Conservation (phyloP, 1,140 invertebrate species). For the Bemisia tabaci region DNA sequence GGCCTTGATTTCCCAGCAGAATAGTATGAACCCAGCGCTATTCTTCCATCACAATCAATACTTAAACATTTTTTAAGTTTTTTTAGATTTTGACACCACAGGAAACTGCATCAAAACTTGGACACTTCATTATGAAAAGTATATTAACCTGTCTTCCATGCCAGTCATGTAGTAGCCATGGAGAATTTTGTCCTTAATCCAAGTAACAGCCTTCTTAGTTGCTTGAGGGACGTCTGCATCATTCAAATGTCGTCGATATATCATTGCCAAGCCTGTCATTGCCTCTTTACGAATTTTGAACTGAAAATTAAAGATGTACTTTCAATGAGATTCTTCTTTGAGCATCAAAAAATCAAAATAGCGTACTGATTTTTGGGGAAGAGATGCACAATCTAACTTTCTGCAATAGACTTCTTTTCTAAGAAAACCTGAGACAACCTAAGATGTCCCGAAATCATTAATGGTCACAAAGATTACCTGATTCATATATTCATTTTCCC, state of each 20-base stretch:
- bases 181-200: slow-evolving; percentile 96
- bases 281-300: slow-evolving; percentile 95
- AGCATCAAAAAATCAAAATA: too few species aligned
- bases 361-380: too few species aligned
- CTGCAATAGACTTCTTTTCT: not conserved
- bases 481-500: too few species aligned
- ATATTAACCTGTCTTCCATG: slow-evolving; percentile 46
- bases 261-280: slow-evolving; percentile 79
- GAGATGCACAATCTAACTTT: not conserved
- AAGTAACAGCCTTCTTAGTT: slow-evolving; percentile 78
- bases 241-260: slow-evolving; percentile 82
- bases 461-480: too few species aligned
- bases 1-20: too few species aligned
- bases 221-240: slow-evolving; percentile 68
- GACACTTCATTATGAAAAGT: too few species aligned
- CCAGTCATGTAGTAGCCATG: slow-evolving; percentile 79
- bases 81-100: too few species aligned
- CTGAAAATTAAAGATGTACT: slow-evolving; percentile 27
- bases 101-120: too few species aligned
- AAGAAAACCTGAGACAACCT: not conserved
- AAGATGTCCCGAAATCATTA: too few species aligned
- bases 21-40: too few species aligned
- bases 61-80: too few species aligned
- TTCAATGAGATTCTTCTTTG: slow-evolving; percentile 1
- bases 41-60: too few species aligned